Base-by-base conservation (phyloP, 2,113 vertebrate genomes). In the Stigmatopora argus region DNA sequence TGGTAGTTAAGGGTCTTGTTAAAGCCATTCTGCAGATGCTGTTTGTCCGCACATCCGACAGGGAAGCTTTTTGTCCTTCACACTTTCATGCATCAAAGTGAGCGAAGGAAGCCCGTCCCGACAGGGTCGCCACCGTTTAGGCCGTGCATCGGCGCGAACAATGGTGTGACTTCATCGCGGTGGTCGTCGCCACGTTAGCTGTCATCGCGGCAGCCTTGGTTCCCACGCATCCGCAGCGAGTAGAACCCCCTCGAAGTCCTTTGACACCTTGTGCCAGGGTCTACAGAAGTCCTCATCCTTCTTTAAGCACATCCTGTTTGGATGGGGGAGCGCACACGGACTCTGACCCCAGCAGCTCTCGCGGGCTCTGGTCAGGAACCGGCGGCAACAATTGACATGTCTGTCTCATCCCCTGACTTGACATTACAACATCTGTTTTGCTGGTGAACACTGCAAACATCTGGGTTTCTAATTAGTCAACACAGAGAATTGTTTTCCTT, bases 221-320 rank as follows among this genome's bases (percentile, higher is more conserved):
- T 91, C 87, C 86, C 90, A 90, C 86, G 89, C 72, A 64, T 77
- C 75, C 67, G 18, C 3, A 34, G 26, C 35, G 66, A 78, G 64
- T 70, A 53, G 53, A 70, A 59, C 11, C 60, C n/a, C 23, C 48
- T 41, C 48, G 19, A 78, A 76, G 79, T 85, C 67, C 46, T 84
- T 70, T 86, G 85, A 86, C 82, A 84, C 67, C 2, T 87, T 84
- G 77, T 78, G 72, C 31, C 35, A 48, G 38, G 65, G 52, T 85
- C 79, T 83, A 82, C 82, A 80, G 79, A 64, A 74, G 75, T 71
- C 59, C 71, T 74, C 77, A 62, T 85, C 82, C 80, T 84, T 79
- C 78, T 85, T 83, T 70, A 71, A 73, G 79, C 80, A 55, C 78
- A 87, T 91, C 89, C 90, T 89, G 86, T 87, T 82, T 86, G 84